Base-by-base conservation (phyloP, 2,113 vertebrate species). In the Catharus minimus region DNA sequence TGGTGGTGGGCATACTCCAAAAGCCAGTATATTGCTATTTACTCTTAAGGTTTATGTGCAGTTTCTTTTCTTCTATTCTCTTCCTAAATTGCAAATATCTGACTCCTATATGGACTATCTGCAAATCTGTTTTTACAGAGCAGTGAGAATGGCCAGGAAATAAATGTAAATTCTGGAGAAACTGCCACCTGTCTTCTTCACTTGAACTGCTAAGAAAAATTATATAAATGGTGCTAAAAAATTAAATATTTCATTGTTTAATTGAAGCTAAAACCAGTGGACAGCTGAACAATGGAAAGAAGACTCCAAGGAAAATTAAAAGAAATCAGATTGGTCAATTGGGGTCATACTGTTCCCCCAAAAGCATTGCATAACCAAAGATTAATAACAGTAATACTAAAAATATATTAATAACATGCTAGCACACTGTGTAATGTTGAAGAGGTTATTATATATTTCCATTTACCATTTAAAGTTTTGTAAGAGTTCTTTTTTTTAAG, bases 101-200 rank as follows among this genome's bases (percentile, higher is more conserved):
- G 67, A 89, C 74, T 95, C 27, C 75, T 69, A 43, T 61, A 90
- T 46, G 27, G 79, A 89, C 92, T 96, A 95, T 86, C 77, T 7
- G 44, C 47, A 95, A 94, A 90, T 61, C 65, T 75, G 21, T 76
- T 94, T 93, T 76, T 91, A 64, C 41, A 89, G 12, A 86, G 27
- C 17, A 57, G 22, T 9, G 67, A 38, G 9, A 93, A 89, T 50
- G 39, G 15, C 49, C 91, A 62, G 92, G 96, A 95, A 92, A 10
- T 18, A 88, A 85, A 32, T 19, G 24, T 8, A 87, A 86, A 77
- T 92, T 90, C 78, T 86, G 66, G 50, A 83, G 71, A 90, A 27
- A 88, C 41, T 71, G 47, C 7, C 53, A 90, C 68, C 62, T 93
- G 44, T 78, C 76, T 88, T 86, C 55, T 86, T 88, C 73, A 68